These are phyloP conservation scores for Frieseomelitta varia DNA, from an alignment of 1,140 invertebrate species.

Conservation along the genomic window DNA sequence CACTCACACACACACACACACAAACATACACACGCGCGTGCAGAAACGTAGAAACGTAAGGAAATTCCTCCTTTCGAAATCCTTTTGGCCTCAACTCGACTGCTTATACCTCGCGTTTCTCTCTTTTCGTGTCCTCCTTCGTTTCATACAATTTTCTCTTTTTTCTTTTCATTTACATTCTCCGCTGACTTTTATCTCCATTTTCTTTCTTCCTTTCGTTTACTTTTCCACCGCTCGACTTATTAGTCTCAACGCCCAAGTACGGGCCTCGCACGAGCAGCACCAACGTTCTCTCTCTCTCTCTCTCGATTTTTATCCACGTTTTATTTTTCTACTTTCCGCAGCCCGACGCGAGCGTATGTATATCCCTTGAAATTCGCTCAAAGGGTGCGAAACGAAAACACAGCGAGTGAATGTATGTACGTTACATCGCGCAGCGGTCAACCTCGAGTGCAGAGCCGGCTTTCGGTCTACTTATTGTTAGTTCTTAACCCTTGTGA, in stretches of 20 bases:
- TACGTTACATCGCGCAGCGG: conserved; percentile 18
- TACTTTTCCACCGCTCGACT: not conserved
- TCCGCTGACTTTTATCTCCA: not conserved
- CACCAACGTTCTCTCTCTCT: not conserved
- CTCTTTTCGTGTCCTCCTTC: not conserved
- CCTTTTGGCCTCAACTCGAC: not conserved
- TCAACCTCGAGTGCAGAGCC: conserved; percentile 44
- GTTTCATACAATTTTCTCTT: not conserved
- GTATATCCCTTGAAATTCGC: not conserved
- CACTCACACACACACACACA: too few species aligned
- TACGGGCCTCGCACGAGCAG: too few species aligned
- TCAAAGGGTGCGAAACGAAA: conserved; percentile 46
- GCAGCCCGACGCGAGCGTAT: not conserved
- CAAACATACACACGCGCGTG: too few species aligned
- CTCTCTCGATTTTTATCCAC: not conserved
- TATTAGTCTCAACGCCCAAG: not conserved
- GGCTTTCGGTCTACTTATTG: conserved; percentile 25
- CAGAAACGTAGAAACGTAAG: not conserved
- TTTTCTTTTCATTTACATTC: not conserved
- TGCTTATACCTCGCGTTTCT: not conserved
- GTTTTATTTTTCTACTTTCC: not conserved
- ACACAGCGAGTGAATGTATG: conserved; percentile 40
- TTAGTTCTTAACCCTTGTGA: conserved; percentile 41
- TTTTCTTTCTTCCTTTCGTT: not conserved
- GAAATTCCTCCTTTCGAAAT: not conserved